Evolutionary conservation across 2,113 vertebrate species (phyloP).

Genomic region (Sminthopsis crassicaudata): DNA sequence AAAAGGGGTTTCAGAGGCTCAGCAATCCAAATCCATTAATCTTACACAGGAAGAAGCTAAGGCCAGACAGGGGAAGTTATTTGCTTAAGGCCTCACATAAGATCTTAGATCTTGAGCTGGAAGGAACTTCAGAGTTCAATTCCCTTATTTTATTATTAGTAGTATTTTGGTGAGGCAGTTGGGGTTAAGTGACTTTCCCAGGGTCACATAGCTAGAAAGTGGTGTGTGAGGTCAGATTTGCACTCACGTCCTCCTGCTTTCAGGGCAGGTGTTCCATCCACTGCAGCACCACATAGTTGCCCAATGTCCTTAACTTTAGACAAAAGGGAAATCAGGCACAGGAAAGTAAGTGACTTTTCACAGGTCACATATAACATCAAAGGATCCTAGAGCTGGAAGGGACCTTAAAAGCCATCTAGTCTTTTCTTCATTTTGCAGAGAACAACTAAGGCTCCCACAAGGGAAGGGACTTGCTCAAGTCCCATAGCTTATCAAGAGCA

Average conservation of each 20-base stretch:
- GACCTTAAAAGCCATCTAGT: neutral
- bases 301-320: no score
- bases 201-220: neutral
- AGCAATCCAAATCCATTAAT: neutral
- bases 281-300: no score
- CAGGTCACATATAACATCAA: no score
- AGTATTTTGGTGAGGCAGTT: no score
- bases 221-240: no score
- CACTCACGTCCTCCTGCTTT: no score
- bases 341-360: no score
- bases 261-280: no score
- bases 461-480: neutral
- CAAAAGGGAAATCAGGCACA: no score
- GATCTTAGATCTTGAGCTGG: neutral
- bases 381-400: neutral
- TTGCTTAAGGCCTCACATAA: neutral
- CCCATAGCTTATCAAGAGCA: neutral
- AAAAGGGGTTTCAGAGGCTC: no score
- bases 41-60: neutral
- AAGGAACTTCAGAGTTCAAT: neutral
- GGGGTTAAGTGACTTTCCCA: neutral
- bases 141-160: neutral
- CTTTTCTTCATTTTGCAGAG: neutral
- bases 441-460: neutral
- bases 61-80: no score